Evolutionary conservation across 2,888 invertebrate genomes (phyloP), one percentile per base, ranked within the genome.

Genomic region (Pyrgus malvae): DNA sequence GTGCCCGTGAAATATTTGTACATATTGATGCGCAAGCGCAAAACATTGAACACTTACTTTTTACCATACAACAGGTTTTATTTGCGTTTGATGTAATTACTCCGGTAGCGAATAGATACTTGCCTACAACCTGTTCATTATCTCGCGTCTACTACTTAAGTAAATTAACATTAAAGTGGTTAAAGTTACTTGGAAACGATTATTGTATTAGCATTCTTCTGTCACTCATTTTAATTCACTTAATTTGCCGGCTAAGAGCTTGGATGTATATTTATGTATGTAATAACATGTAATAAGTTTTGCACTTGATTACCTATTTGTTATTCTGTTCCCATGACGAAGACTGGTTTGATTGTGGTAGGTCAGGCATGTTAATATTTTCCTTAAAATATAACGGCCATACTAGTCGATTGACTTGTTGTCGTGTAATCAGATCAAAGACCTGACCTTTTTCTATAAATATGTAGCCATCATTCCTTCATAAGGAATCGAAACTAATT

Each of bases 1-100:
- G 11, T 17, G 41, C n/a, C 42, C 50, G 37, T 50, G 50, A 50
- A 46, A 46, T 33, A 33, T 42, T 33, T 50, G 50, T 31, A 31
- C 40, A 49, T 35, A 50, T 33, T 50, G 41, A 50, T 35, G 50
- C 50, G 50, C 41, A 35, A 33, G 50, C 50, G 50, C 41, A 35
- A 33, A 49, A 14, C 16, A 42, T 17, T 8, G 11, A 33, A 33
- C 5, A 35, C 25, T 23, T n/a, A 44, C 44, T 44, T 44, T 51
- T 44, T 23, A 29, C 27, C 14, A 17, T 19, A 27, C n/a, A 27
- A n/a, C 25, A 27, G 27, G 51, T 51, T 19, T 33, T 44, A 29
- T 50, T 7, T 27, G 37, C 35, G 27, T 44, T 42, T 37, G 11
- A 37, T 44, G 19, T 44, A 37, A 51, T 51, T 44, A 51, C 21